These are phyloP conservation scores for Ips typographus DNA, from an alignment of 1,140 invertebrate species.

Conservation along the genomic window DNA sequence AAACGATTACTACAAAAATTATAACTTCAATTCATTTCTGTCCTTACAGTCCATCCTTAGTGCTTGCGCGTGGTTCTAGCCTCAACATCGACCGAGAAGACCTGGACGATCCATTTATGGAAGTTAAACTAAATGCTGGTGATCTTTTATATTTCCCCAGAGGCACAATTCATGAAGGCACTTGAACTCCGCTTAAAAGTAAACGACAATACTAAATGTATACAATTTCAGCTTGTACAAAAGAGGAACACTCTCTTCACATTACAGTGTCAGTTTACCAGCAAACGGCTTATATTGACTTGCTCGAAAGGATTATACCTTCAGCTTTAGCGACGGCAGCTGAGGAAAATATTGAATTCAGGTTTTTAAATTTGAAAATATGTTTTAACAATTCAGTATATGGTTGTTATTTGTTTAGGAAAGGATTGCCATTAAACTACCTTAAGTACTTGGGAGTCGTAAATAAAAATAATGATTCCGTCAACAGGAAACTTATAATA, in stretches of 20 bases:
- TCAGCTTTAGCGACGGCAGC: constrained; percentile 73
- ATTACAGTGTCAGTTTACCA: constrained; percentile 92
- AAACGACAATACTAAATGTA: background rate
- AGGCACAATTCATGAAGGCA: constrained; percentile 90
- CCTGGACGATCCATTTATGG: constrained; percentile 77
- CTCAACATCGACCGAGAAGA: constrained; percentile 78
- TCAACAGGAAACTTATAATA: constrained; percentile 59
- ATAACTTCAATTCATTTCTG: background rate
- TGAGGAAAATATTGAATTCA: constrained; percentile 68
- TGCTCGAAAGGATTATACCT: constrained; percentile 80
- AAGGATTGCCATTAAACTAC: constrained; percentile 80
- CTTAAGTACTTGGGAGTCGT: constrained; percentile 71
- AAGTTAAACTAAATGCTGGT: constrained; percentile 79
- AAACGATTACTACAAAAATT: background rate
- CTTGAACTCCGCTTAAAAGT: background rate
- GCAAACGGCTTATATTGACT: constrained; percentile 85
- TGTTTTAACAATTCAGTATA: constrained; percentile 10
- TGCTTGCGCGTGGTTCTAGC: constrained; percentile 79
- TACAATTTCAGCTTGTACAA: constrained; percentile 55
- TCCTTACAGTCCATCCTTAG: constrained; percentile 23
- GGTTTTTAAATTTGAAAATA: constrained; percentile 49
- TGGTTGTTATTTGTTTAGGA: constrained; percentile 52
- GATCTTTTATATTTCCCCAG: constrained; percentile 92
- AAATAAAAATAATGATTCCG: constrained; percentile 57
- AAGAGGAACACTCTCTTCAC: constrained; percentile 85